These are phyloP conservation scores for Alcis repandata DNA, from an alignment of 2,888 invertebrate genomes.

Conservation along the genomic window DNA sequence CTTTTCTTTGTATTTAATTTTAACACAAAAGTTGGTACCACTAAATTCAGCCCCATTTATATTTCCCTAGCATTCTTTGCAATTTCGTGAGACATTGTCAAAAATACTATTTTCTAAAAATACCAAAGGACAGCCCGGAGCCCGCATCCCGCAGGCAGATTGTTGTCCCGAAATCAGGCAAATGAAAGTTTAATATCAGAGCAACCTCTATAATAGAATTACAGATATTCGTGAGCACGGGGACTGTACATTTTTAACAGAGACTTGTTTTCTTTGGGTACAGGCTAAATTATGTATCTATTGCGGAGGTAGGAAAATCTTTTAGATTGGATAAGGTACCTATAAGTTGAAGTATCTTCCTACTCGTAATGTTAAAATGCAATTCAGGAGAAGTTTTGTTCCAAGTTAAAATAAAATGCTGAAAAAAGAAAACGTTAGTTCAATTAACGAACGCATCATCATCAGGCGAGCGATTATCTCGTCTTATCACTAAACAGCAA, in stretches of 20 bases:
- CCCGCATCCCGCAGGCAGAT: constrained; percentile 14
- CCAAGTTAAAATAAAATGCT: too few species aligned
- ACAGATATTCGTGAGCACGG: constrained; percentile 46
- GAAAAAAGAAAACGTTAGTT: too few species aligned
- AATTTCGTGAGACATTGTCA: not conserved
- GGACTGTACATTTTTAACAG: constrained; percentile 53
- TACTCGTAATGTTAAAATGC: too few species aligned
- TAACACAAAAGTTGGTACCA: too few species aligned
- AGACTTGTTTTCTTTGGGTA: constrained; percentile 47
- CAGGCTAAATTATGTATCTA: constrained; percentile 49
- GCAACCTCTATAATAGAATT: constrained; percentile 52
- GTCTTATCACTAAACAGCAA: too few species aligned
- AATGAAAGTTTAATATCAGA: constrained; percentile 39
- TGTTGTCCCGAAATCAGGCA: constrained; percentile 25
- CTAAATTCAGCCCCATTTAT: not conserved
- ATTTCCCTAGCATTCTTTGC: not conserved
- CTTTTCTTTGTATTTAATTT: too few species aligned
- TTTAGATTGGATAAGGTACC: constrained; percentile 10
- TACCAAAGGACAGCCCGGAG: constrained; percentile 3
- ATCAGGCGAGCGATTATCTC: too few species aligned
- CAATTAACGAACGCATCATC: too few species aligned
- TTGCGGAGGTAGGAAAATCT: constrained; percentile 27
- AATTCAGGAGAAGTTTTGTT: too few species aligned
- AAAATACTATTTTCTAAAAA: constrained; percentile 13
- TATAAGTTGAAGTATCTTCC: too few species aligned